Base-by-base conservation (phyloP, 2,888 invertebrate species). In the Agrochola macilenta region DNA sequence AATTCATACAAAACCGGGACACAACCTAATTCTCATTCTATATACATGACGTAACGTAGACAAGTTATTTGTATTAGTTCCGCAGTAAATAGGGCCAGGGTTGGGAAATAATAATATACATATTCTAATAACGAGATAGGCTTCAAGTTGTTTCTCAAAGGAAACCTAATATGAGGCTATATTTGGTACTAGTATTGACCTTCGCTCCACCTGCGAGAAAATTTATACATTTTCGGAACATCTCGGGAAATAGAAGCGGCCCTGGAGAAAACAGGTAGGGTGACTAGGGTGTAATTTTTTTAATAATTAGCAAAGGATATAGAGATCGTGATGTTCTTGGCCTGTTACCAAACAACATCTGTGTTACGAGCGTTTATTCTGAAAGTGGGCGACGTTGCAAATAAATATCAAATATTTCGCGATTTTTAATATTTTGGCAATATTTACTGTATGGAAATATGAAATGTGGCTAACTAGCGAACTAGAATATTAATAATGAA, bases 51-150 rank as follows among this genome's bases (percentile, higher is more conserved):
- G 54, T 66, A 72, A 58, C 46, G 46, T n/a, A 39, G 23, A 54
- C 43, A 30, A 80, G 60, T 58, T 70, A 70, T 79, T 68, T 70
- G 63, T 74, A 79, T 74, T 64, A 84, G 57, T 69, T 71, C 14
- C 49, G 54, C 64, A 74, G 69, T 71, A 71, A 79, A 26, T 69
- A 57, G 39, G 58, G 30, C 49, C 12, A 58, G 46, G 46, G 52
- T 43, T 57, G 71, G n/a, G 26, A 61, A 58, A 58, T 35, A 35
- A 68, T 57, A 35, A 84, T 78, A 52, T 52, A 52, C 52, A 52
- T 74, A 64, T 65, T 80, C 70, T 49, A 64, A 75, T 75, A 57
- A 79, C 58, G 66, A 66, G 49, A 60, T 65, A 69, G 78, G 64
- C 61, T 79, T 64, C 61, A 58, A 23, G 63, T 66, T 52, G 74